phyloP scores from a whole-genome alignment of 2,888 invertebrate genomes.

The Platynereis dumerilii region DNA sequence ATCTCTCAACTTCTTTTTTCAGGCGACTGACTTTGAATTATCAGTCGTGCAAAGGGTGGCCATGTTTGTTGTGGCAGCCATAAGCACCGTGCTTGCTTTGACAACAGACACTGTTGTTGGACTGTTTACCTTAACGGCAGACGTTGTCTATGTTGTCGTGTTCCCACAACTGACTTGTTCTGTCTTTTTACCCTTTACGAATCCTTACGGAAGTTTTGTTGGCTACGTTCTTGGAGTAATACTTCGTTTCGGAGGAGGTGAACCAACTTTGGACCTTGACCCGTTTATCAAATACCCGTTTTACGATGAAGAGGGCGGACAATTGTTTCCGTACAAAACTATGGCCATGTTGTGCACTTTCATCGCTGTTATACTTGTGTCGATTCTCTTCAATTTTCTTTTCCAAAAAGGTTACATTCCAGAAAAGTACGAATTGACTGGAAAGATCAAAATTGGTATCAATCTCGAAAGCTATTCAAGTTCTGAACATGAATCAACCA shows the following conservation, averaged over 20 bases:
- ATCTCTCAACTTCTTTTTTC: too few species aligned
- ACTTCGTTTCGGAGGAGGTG: constrained; percentile 82
- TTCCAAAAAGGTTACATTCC: constrained; percentile 10
- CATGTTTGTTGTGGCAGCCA: constrained; percentile 18
- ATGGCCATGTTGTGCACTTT: constrained; percentile 89
- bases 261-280: constrained; percentile 81
- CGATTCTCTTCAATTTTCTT: constrained; percentile 71
- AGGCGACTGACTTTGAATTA: constrained; percentile 14
- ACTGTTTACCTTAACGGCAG: constrained; percentile 46
- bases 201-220: constrained; percentile 47
- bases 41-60: constrained; percentile 5
- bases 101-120: constrained; percentile 6
- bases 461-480: too few species aligned
- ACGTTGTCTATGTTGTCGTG: constrained; percentile 54
- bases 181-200: constrained; percentile 44
- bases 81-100: constrained; percentile 18
- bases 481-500: too few species aligned
- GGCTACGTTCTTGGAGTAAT: constrained; percentile 77
- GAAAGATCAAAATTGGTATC: constrained; percentile 1
- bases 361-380: constrained; percentile 79
- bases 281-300: constrained; percentile 84
- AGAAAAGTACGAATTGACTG: constrained; percentile 4
- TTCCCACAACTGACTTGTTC: constrained; percentile 52
- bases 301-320: constrained; percentile 70
- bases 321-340: constrained; percentile 94